phyloP scores from a whole-genome alignment of 2,888 invertebrate species.

The Junonia oenone region DNA sequence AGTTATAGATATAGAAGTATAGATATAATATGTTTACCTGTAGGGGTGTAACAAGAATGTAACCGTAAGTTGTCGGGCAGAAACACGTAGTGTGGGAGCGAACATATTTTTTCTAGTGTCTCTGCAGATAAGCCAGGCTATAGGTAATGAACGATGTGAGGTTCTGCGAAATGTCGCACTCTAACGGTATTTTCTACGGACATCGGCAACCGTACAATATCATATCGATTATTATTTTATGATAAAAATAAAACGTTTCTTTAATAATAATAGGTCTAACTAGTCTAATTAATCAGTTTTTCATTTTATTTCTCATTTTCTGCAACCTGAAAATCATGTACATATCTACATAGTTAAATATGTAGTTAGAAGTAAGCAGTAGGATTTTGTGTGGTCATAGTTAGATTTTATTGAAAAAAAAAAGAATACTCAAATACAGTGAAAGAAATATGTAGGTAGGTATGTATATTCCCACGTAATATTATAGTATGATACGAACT shows the following conservation, averaged over 20 bases:
- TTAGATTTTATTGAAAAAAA: too few relatives aligned
- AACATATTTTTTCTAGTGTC: constrained; percentile 31
- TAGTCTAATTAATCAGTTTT: not conserved
- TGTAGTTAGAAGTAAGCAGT: too few relatives aligned
- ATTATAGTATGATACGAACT: too few relatives aligned
- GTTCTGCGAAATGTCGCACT: constrained; percentile 46
- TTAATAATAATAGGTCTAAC: not conserved
- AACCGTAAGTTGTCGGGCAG: constrained; percentile 28
- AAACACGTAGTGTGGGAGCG: constrained; percentile 32
- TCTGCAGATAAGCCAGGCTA: constrained; percentile 24
- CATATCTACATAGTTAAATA: too few relatives aligned
- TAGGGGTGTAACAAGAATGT: constrained; percentile 32
- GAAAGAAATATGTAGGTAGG: too few relatives aligned
- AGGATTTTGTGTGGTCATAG: too few relatives aligned
- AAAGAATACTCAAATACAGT: too few relatives aligned
- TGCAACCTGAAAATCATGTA: too few relatives aligned
- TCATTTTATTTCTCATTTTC: too few relatives aligned
- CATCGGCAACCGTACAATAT: constrained; percentile 4
- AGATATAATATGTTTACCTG: constrained; percentile 24
- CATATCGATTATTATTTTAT: not conserved
- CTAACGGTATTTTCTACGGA: constrained; percentile 28
- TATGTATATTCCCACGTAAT: too few relatives aligned
- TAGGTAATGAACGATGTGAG: constrained; percentile 39
- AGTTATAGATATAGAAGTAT: too few relatives aligned
- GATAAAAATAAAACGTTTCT: not conserved